Conservation (phyloP, 2,888 invertebrate genomes). For the Phaedon cochleariae region DNA sequence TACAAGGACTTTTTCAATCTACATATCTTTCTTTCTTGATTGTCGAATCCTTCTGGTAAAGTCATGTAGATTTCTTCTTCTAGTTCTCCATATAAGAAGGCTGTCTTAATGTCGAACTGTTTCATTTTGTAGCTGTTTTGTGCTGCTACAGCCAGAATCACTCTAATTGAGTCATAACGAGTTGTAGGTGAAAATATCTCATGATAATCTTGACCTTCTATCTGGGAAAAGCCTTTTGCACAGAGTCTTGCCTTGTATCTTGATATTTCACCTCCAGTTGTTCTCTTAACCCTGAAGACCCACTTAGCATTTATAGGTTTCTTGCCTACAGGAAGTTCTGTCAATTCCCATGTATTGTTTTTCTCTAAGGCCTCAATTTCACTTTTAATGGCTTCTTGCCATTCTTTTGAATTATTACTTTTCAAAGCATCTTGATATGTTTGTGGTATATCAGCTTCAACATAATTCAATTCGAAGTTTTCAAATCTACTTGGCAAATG, state of each 20-base stretch:
- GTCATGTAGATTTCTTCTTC: conserved; percentile 8
- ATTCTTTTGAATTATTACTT: neutral
- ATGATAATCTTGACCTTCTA: neutral
- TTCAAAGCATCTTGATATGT: conserved; percentile 3
- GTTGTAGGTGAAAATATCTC: conserved; percentile 3
- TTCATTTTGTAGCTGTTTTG: neutral
- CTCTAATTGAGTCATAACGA: conserved; percentile 16
- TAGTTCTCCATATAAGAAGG: conserved; percentile 10
- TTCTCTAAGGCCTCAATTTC: neutral
- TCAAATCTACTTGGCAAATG: neutral
- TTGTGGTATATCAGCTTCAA: conserved; percentile 2
- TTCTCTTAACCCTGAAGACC: conserved; percentile 1
- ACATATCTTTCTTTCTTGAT: neutral
- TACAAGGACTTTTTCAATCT: conserved; percentile 10
- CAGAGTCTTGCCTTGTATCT: neutral
- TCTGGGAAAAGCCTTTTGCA: neutral
- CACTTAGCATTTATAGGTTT: neutral
- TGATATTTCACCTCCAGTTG: conserved; percentile 1
- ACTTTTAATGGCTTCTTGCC: neutral
- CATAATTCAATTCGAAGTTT: neutral
- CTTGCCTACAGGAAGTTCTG: neutral
- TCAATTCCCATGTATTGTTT: neutral
- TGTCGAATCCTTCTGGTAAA: neutral
- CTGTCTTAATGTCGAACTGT: conserved; percentile 6
- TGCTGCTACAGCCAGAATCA: conserved; percentile 6